Evolutionary conservation across 1,140 invertebrate species (phyloP), one percentile per base, ranked within the genome.

Genomic region (Drosophila yakuba): DNA sequence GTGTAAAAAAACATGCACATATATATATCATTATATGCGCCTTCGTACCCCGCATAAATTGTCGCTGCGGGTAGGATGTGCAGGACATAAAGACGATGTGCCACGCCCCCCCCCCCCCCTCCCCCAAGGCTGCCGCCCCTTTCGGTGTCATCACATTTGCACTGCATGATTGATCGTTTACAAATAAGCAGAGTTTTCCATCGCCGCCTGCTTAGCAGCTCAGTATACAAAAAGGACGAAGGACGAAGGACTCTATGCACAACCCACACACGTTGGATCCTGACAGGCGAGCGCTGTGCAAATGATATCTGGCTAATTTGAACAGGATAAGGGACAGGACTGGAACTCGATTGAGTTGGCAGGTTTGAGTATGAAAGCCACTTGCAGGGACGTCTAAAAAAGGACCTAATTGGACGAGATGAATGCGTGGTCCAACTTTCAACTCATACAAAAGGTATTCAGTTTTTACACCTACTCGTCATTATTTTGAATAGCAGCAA

Each of bases 81-180:
- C 35, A 55, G 59, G 36, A 51, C 39, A 41, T 39, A 52, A 61
- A 41, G 45, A 43, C 28, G 28, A 17, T 8, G 17, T 10, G 12
- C 32, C 51, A 36, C 50, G 23, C 25, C 47, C n/a, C 48, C 8
- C 7, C 25, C 47, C n/a, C 48, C 8, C 7, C 1, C 17, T 17
- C 20, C 20, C 20, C 1, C 20, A 1, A 20, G 3, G 25, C n/a
- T 1, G 23, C 48, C 23, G 25, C 28, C 25, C 25, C 48, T 17
- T 63, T 56, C 20, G 68, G 66, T 71, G 68, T 72, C 68, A 72
- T 72, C 68, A 71, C 73, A 84, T 85, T 80, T 80, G 73, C 77
- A 74, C 77, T 85, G 81, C 72, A 85, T 84, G 81, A 84, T 84
- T 85, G 77, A 84, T 84, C 81, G 81, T 78, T 84, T 84, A 85